A percentile compares a stretch with the other conserved stretches of the same genome.
Conservation (phyloP, 2,113 vertebrate genomes). For the Buteo buteo region DNA sequence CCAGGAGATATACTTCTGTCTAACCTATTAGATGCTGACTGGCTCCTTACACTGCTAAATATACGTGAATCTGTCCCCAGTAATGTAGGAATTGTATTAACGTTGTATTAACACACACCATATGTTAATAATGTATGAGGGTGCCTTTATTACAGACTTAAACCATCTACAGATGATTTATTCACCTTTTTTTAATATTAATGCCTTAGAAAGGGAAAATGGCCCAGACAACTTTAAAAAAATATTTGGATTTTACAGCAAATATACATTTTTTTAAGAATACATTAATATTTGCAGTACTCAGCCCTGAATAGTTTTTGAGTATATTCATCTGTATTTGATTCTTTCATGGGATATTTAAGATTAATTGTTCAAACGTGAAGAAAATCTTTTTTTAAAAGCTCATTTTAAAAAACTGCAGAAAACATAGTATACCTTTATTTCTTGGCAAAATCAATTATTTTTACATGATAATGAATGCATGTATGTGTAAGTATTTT, state of each 20-base stretch:
- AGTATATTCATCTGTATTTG: background rate
- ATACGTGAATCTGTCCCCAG: background rate
- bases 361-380: background rate
- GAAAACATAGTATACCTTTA: fast-evolving
- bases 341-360: background rate
- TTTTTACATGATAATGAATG: background rate
- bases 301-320: background rate
- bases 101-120: background rate
- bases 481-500: background rate
- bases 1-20: background rate
- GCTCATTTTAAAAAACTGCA: fast-evolving
- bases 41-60: background rate
- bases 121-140: background rate
- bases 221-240: background rate
- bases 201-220: background rate
- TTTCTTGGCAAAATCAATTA: background rate
- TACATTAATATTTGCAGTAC: background rate
- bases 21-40: background rate
- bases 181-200: background rate
- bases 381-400: background rate
- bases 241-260: background rate
- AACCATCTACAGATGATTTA: background rate
- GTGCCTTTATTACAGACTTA: background rate
- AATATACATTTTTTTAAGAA: background rate
- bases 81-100: background rate